phyloP scores from a whole-genome alignment of 2,888 invertebrate genomes.

The Linyphia triangularis region DNA sequence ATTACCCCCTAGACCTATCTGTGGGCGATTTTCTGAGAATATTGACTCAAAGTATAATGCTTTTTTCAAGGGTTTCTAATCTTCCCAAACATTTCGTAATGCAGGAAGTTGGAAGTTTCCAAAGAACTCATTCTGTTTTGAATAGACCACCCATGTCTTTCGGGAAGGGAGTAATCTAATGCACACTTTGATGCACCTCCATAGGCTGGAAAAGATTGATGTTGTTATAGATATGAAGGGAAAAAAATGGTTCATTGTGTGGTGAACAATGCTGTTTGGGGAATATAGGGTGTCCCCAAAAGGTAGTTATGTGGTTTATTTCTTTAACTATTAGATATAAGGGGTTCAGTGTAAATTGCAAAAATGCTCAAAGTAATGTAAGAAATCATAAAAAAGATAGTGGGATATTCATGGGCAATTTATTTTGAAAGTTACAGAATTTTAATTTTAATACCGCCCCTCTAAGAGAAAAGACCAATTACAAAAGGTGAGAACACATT shows the following conservation, averaged over 20 bases:
- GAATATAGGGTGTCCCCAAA: too few species aligned
- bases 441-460: too few species aligned
- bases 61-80: constrained; percentile 16
- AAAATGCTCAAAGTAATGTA: too few species aligned
- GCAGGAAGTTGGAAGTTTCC: not conserved
- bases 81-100: constrained; percentile 2
- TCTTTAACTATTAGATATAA: too few species aligned
- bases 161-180: not conserved
- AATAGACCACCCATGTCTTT: constrained; percentile 8
- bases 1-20: not conserved
- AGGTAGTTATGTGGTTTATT: too few species aligned
- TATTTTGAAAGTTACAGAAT: too few species aligned
- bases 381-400: too few species aligned
- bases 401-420: too few species aligned
- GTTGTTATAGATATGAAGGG: not conserved
- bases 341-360: too few species aligned
- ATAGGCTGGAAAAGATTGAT: not conserved
- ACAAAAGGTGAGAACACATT: too few species aligned
- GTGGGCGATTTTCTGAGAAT: not conserved
- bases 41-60: constrained; percentile 2
- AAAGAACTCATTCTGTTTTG: not conserved
- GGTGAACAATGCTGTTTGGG: too few species aligned
- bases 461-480: too few species aligned
- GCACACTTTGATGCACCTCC: not conserved
- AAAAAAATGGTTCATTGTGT: not conserved